Evolutionary conservation across 2,113 vertebrate genomes (phyloP).

Genomic region (Trichomycterus rosablanca): DNA sequence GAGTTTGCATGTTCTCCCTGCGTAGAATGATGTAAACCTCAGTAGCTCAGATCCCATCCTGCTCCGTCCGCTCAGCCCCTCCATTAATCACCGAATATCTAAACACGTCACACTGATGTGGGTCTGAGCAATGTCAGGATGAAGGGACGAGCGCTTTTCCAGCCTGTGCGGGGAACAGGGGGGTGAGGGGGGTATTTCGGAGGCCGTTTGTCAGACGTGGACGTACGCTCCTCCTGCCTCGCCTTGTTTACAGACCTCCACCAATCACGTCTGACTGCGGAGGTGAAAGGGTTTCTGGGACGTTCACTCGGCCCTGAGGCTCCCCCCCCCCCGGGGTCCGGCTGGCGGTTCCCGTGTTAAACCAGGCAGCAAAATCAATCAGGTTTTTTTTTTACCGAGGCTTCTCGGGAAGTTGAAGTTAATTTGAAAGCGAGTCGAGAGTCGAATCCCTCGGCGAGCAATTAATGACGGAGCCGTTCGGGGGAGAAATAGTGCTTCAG

Average conservation of each 20-base stretch:
- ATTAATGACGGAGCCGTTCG: neutral
- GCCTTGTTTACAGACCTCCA: constrained; percentile 17
- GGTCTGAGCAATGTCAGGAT: too few species aligned
- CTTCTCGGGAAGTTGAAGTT: neutral
- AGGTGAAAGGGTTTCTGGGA: constrained; percentile 10
- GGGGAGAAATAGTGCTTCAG: neutral
- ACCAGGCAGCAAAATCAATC: neutral
- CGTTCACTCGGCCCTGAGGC: neutral
- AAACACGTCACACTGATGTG: too few species aligned
- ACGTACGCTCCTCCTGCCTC: constrained; percentile 2
- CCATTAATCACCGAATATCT: too few species aligned
- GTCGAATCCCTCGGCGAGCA: neutral
- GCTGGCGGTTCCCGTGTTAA: neutral
- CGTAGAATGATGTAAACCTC: too few species aligned
- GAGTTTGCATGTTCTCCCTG: neutral
- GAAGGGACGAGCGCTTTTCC: too few species aligned
- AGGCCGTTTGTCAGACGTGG: too few species aligned
- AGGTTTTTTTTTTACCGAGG: neutral
- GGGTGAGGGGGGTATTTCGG: too few species aligned
- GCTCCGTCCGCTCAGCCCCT: too few species aligned
- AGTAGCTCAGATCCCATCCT: too few species aligned
- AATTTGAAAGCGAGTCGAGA: neutral
- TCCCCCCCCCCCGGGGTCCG: neutral
- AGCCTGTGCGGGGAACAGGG: too few species aligned
- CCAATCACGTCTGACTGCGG: constrained; percentile 9